Evolutionary conservation across 2,888 invertebrate species (phyloP), one percentile per base, ranked within the genome.

Genomic region (Leptopilina drosophilae): DNA sequence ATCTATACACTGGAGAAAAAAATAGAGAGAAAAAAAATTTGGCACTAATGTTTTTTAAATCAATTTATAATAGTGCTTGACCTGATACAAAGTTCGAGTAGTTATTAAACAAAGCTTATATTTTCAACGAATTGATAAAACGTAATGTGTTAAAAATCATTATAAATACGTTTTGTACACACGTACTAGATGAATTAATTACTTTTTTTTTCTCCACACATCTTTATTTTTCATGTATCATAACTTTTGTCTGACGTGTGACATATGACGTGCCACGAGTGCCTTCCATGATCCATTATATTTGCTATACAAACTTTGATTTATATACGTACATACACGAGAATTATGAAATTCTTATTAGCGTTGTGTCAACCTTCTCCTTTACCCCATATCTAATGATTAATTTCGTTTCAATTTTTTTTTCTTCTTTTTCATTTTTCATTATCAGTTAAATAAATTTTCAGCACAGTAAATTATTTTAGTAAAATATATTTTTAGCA

Each of bases 141-240:
- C n/a, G n/a, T 56, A 53, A 73, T 56, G 15, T 73, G 15, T 73
- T 12, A 11, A 49, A 14, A 56, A 26, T 73, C 73, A 56, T 56
- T 73, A 56, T 49, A 49, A 11, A 12, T 8, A 49, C 9, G 49
- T 14, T 33, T 33, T 56, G 12, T 49, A 4, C 26, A 49, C 33
- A 53, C 53, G 26, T 14, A 33, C 33, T 33, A 33, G 33, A 33
- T 33, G n/a, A 33, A 9, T 56, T 73, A n/a, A 56, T 49, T 73
- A 73, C 20, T 73, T 73, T n/a, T 73, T 56, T 53, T 15, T 53
- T 33, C 33, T 33, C 11, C 26, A 53, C 69, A 9, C 14, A 8
- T 73, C 73, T 56, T 73, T n/a, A 73, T 73, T 73, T 73, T 56
- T 73, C 33, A 56, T 56, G 20, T 9, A 56, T 73, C 53, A 33